Evolutionary conservation across 1,140 invertebrate species (phyloP), one percentile per base, ranked within the genome.

Genomic region (Atta colombica): DNA sequence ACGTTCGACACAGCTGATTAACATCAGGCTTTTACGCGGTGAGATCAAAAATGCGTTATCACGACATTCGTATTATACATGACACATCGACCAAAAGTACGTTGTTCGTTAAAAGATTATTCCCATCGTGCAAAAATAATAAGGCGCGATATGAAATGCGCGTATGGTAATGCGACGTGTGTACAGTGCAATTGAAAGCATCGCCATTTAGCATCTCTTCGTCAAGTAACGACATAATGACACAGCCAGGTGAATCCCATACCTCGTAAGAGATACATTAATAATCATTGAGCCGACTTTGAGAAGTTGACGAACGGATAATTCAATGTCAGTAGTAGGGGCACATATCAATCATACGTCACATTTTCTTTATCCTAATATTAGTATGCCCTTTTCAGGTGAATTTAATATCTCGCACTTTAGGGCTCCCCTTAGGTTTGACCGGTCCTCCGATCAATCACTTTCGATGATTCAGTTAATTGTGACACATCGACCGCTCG

Each of bases 1-100:
- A 85, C 31, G 71, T 75, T 45, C 58, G 58, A 66, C 25, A 68
- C 53, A 60, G 55, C 39, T 72, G 88, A 89, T 89, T 88, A 88
- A 86, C 51, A 60, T 77, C 55, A 12, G 51, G 49, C 58, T 55
- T 58, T 78, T 61, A 39, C 53, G 81, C 88, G 87, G 87, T 14
- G 60, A 60, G 87, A 89, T 89, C 69, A 89, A 88, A 86, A 71
- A 55, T 68, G 68, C 80, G 80, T 82, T 82, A 82, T 82, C 80
- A n/a, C 51, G 53, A 12, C 49, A 21, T 53, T 68, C 49, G 49
- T 16, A 69, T 80, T 55, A 21, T 71, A 60, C 65, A 58, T 58
- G 65, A 60, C 66, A 45, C 39, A n/a, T 51, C 66, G 69, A 35
- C n/a, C 61, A 75, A 84, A 82, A 84, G 45, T 84, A 25, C 12